Evolutionary conservation across 2,888 invertebrate species (phyloP).

Genomic region (Habroteleia sp.): DNA sequence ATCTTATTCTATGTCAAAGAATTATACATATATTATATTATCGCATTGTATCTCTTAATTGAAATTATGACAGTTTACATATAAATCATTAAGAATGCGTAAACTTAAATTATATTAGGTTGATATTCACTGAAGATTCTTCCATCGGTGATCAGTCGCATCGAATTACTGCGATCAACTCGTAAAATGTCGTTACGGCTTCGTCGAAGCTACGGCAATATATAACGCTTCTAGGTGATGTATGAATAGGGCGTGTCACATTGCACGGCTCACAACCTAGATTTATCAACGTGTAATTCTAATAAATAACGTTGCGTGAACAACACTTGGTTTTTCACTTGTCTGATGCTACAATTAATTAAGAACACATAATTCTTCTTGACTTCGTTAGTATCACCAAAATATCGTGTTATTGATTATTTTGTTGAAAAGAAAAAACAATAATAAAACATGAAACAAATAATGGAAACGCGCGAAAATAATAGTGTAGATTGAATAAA

Average conservation of each 20-base stretch:
- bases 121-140: constrained; percentile 68
- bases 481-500: no score
- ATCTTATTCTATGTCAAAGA: no score
- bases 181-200: constrained; percentile 72
- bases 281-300: constrained; percentile 31
- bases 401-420: constrained; percentile 3
- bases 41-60: no score
- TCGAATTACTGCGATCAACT: constrained; percentile 70
- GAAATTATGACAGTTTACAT: no score
- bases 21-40: no score
- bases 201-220: constrained; percentile 71
- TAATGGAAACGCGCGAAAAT: no score
- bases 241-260: constrained; percentile 33
- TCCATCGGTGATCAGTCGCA: constrained; percentile 58
- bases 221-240: constrained; percentile 50
- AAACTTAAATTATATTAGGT: constrained; percentile 65
- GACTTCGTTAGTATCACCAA: not conserved
- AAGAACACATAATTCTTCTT: constrained; percentile 27
- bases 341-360: constrained; percentile 20
- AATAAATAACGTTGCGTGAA: constrained; percentile 25
- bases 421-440: no score
- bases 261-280: constrained; percentile 30
- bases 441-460: no score
- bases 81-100: no score
- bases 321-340: constrained; percentile 15